phyloP scores from a whole-genome alignment of 1,140 invertebrate species.

The Tetranychus urticae region DNA sequence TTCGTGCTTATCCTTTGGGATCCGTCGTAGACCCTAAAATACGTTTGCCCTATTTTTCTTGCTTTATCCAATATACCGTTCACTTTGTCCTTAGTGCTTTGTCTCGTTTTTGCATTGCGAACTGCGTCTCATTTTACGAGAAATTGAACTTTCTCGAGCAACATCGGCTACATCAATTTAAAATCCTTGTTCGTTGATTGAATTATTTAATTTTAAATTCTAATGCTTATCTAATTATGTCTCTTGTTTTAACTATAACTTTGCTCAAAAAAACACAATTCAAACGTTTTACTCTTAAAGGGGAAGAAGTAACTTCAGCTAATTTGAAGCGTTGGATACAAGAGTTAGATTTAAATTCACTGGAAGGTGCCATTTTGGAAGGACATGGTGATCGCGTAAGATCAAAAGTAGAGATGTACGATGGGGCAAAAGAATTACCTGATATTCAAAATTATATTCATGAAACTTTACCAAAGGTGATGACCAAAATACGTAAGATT shows the following conservation, averaged over 20 bases:
- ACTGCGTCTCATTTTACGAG: no score
- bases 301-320: conserved; percentile 20
- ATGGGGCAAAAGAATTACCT: background rate
- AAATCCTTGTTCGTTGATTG: no score
- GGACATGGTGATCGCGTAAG: conserved; percentile 39
- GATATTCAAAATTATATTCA: conserved; percentile 33
- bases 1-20: no score
- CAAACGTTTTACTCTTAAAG: no score
- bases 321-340: conserved; percentile 79
- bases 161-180: no score
- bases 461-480: conserved; percentile 58
- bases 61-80: no score
- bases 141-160: no score
- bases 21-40: no score
- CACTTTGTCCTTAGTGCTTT: no score
- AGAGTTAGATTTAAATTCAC: conserved; percentile 50
- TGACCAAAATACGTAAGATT: conserved; percentile 24
- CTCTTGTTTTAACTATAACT: background rate
- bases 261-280: no score
- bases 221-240: background rate
- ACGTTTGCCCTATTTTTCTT: background rate
- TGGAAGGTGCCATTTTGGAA: conserved; percentile 62
- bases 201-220: no score
- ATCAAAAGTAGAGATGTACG: background rate
- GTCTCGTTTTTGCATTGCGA: no score